Conservation (phyloP, 1,140 invertebrate genomes). For the Drosophila kohkoa region DNA sequence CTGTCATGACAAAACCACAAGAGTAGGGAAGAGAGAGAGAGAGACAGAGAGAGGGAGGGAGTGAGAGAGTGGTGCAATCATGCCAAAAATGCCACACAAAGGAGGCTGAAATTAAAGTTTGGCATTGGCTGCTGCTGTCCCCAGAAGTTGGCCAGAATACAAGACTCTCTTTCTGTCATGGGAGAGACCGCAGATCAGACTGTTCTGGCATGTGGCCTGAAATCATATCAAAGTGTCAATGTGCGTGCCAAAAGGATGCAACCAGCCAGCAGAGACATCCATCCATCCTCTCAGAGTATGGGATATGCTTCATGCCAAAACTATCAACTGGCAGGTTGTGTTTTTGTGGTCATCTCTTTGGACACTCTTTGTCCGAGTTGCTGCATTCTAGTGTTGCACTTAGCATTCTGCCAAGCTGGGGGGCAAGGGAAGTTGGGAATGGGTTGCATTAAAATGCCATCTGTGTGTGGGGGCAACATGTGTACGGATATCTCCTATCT, state of each 20-base stretch:
- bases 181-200: constrained; percentile 31
- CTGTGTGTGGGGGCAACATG: constrained; percentile 12
- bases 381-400: constrained; percentile 43
- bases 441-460: constrained; percentile 41
- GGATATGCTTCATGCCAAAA: constrained; percentile 17
- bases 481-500: not conserved
- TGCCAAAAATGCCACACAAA: constrained; percentile 63
- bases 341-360: constrained; percentile 41
- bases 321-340: constrained; percentile 50
- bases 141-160: too few species aligned
- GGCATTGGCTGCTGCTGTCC: constrained; percentile 16
- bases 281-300: constrained; percentile 11
- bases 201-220: constrained; percentile 24
- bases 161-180: too few species aligned
- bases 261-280: constrained; percentile 7
- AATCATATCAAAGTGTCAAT: constrained; percentile 79
- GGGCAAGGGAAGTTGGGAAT: not conserved
- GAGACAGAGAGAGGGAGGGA: constrained; percentile 14
- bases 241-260: constrained; percentile 44
- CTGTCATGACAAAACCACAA: constrained; percentile 28
- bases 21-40: constrained; percentile 17
- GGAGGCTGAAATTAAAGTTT: constrained; percentile 59
- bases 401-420: constrained; percentile 13
- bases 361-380: not conserved
- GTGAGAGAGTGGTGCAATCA: constrained; percentile 41